Evolutionary conservation across 2,113 vertebrate genomes (phyloP), one percentile per base, ranked within the genome.

Genomic region (Callipepla californica): DNA sequence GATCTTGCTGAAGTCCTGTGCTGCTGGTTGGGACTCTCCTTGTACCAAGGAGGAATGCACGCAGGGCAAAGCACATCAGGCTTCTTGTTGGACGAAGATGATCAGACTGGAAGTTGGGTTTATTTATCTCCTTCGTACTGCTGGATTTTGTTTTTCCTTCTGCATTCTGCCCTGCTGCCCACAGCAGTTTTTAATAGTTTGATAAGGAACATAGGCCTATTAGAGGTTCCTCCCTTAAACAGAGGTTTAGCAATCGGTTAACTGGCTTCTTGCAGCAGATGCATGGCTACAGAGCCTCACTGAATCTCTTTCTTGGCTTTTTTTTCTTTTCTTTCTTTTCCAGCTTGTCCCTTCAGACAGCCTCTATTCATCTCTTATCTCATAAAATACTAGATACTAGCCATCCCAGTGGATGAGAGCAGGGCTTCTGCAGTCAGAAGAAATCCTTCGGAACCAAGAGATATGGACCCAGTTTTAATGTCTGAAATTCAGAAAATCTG

Each of bases 401-500:
- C 81, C 18, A 45, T 92, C 48, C 13, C 19, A 90, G 38, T 32
- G 90, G 66, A 74, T 21, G 26, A 67, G n/a, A 79, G 28, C 40
- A 15, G 72, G 40, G 10, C 36, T 94, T 1, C 1, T 40, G 44
- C 82, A 77, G 44, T 94, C 63, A 53, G 74, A 83, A 89, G 36
- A 25, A 59, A 74, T 87, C 69, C 36, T 90, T 67, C 16, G 55
- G 38, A 69, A 38, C 11, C 16, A 38, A 96, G 40, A 44, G 47
- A 42, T 14, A 40, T 34, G 45, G 77, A 89, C 40, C 25, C 44
- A 67, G 51, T n/a, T 36, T 79, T 92, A 40, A 36, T 57, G 62
- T 58, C 76, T 93, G 19, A 72, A 38, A 48, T 25, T 87, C 50
- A 77, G 88, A 93, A 94, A 85, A 92, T 48, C 50, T 81, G 68